These are phyloP conservation scores for Phalacrocorax carbo DNA, from an alignment of 2,113 vertebrate genomes.

Conservation along the genomic window DNA sequence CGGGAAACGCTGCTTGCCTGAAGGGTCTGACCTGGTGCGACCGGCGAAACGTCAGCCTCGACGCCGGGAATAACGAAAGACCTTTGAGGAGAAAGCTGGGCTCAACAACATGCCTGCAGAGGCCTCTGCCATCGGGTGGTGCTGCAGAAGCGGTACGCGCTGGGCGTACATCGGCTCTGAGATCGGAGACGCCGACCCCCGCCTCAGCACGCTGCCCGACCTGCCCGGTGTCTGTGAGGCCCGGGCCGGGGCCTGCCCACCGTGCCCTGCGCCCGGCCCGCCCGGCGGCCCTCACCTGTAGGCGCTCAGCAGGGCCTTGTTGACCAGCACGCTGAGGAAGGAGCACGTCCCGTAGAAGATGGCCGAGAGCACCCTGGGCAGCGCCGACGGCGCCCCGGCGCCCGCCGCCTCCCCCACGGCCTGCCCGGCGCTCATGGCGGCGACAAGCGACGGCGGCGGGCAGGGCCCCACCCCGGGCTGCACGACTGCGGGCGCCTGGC, in stretches of 20 bases:
- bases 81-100: fast-evolving
- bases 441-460: no score
- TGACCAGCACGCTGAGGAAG: conserved; percentile 86
- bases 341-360: conserved; percentile 85
- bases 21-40: fast-evolving
- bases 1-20: fast-evolving
- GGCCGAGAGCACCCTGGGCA: conserved; percentile 74
- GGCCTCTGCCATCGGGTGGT: not conserved
- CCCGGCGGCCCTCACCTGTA: conserved; percentile 77
- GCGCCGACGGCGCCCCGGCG: not conserved
- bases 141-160: fast-evolving
- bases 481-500: no score
- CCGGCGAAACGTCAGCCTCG: not conserved
- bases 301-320: conserved; percentile 86
- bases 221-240: not conserved
- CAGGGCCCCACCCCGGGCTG: no score
- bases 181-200: fast-evolving
- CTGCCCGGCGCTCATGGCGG: not conserved
- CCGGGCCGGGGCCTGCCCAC: not conserved
- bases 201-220: not conserved
- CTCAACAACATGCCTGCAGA: fast-evolving
- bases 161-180: fast-evolving
- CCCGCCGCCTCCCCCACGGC: not conserved
- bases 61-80: fast-evolving
- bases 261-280: not conserved